Evolutionary conservation across 1,140 invertebrate genomes (phyloP), one percentile per base, ranked within the genome.

Genomic region (Drosophila tani): DNA sequence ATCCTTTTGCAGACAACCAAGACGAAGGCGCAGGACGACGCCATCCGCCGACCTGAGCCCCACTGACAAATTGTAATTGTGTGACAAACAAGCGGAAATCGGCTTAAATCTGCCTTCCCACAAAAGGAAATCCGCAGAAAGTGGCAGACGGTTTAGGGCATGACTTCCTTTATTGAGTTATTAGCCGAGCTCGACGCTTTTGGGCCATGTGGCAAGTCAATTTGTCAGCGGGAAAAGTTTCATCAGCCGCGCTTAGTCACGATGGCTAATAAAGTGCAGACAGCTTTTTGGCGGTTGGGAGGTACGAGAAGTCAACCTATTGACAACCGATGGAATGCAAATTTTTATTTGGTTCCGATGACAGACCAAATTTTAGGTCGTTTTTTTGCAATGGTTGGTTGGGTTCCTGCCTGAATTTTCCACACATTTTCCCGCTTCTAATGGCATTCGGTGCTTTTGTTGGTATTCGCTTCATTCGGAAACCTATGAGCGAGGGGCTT

Each of bases 41-140:
- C 50, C 73, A 58, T 56, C 60, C 58, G 21, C 43, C 24, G 46
- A 41, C 40, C 75, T 81, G 55, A 80, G 70, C 77, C 59, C 59
- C 24, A 64, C 75, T 90, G 85, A 90, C 85, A 90, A 90, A 90
- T 90, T 84, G 85, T 90, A 90, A 90, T 90, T 90, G 85, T 81
- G 86, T 79, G 82, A 83, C 86, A 85, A 90, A 90, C 82, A 91
- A 82, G 81, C 85, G 79, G 70, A 90, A 90, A 90, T 90, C 86
- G 85, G 85, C 85, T 90, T 90, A 90, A 51, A 66, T 70, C 63
- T 59, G 77, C 55, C 58, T 45, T 46, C 43, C 41, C 56, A 41
- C 51, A 79, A 78, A 75, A 69, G 41, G 43, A 47, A 63, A 60
- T 53, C 27, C 49, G 29, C 46, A 27, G 63, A 50, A 60, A 24